phyloP scores from a whole-genome alignment of 2,888 invertebrate species.

The Halictus ligatus region DNA sequence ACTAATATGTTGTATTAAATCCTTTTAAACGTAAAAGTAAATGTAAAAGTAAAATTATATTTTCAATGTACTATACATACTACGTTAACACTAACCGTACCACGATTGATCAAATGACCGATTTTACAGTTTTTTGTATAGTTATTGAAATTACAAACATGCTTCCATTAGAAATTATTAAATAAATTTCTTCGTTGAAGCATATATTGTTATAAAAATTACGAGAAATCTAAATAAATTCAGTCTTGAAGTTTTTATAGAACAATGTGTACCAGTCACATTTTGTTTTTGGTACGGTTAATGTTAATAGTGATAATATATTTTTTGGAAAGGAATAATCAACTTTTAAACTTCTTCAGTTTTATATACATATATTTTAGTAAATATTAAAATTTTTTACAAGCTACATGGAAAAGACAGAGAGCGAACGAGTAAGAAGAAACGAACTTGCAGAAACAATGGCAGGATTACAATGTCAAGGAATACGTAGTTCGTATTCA shows the following conservation, averaged over 20 bases:
- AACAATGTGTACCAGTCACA: not conserved
- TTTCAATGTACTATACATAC: no score
- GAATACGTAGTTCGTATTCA: slow-evolving; percentile 69
- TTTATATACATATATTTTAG: not conserved
- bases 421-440: not conserved
- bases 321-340: not conserved
- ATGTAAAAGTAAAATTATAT: no score
- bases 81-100: not conserved
- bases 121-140: not conserved
- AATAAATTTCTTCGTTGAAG: not conserved
- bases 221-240: not conserved
- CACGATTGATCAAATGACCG: not conserved
- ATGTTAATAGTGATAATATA: not conserved
- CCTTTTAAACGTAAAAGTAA: no score
- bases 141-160: not conserved
- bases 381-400: not conserved
- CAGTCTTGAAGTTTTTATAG: not conserved
- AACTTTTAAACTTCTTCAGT: not conserved
- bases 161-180: not conserved
- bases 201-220: not conserved
- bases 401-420: not conserved
- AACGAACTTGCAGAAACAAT: slow-evolving; percentile 2
- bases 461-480: slow-evolving; percentile 16
- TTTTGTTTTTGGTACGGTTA: no score
- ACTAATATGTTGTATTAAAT: no score